Conservation (phyloP, 2,888 invertebrate species). For the Rutpela maculata region DNA sequence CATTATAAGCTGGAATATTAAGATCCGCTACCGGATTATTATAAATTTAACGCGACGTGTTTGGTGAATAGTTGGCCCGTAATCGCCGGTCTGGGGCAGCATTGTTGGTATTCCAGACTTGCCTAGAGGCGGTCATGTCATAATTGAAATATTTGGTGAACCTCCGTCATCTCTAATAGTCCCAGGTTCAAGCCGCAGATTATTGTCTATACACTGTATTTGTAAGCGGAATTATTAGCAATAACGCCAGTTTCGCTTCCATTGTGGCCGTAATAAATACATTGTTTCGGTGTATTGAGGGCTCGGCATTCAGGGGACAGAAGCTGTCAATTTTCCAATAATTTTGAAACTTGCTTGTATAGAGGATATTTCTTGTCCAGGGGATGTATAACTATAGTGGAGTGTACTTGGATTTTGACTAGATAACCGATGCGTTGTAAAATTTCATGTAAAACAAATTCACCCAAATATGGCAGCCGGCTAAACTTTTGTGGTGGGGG, state of each 20-base stretch:
- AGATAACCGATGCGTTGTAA: too few relatives aligned
- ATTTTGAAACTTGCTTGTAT: background rate
- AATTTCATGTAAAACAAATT: too few relatives aligned
- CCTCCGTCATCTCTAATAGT: constrained; percentile 54
- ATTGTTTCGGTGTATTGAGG: background rate
- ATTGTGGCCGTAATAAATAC: background rate
- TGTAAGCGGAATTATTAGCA: background rate
- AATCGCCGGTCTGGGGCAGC: constrained; percentile 24
- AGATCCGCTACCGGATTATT: constrained; percentile 25
- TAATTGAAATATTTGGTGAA: constrained; percentile 57
- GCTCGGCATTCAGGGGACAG: background rate
- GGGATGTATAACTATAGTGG: too few relatives aligned
- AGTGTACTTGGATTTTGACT: too few relatives aligned
- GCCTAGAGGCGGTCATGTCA: constrained; percentile 36
- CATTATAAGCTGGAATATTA: constrained; percentile 23
- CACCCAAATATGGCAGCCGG: too few relatives aligned
- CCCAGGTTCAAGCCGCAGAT: constrained; percentile 41
- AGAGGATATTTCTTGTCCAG: too few relatives aligned
- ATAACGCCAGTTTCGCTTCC: background rate
- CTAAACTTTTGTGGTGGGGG: too few relatives aligned
- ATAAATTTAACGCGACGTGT: constrained; percentile 21
- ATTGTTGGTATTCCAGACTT: constrained; percentile 31
- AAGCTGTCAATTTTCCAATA: background rate
- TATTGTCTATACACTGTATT: constrained; percentile 42
- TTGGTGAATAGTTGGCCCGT: constrained; percentile 24